Evolutionary conservation across 2,113 vertebrate genomes (phyloP).

Genomic region (Xenopus borealis): DNA sequence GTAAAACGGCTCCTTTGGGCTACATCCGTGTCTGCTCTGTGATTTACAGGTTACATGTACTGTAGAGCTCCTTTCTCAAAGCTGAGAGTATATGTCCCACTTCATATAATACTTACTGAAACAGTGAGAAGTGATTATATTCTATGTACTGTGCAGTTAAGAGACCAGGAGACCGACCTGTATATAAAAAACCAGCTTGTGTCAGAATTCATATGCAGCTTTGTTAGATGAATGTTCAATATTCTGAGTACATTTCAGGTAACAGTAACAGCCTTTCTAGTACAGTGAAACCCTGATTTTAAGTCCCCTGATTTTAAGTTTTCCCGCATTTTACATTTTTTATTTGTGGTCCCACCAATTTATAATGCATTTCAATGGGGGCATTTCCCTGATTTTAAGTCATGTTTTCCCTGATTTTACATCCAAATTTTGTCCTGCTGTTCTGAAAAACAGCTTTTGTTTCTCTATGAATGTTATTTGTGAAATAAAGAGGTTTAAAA

Average conservation of each 20-base stretch:
- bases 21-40: slow-evolving; percentile 35
- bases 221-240: slow-evolving; percentile 4
- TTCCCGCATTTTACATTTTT: no score
- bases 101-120: slow-evolving; percentile 27
- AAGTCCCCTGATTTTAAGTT: no score
- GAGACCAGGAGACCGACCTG: not conserved
- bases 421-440: no score
- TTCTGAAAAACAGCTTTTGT: no score
- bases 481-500: no score
- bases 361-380: no score
- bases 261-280: no score
- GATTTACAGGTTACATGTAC: slow-evolving; percentile 35
- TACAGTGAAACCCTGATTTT: no score
- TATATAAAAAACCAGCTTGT: slow-evolving; percentile 1
- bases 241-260: not conserved
- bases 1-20: slow-evolving; percentile 42
- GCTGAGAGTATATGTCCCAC: slow-evolving; percentile 35
- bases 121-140: slow-evolving; percentile 29
- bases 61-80: slow-evolving; percentile 31
- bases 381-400: no score
- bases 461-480: no score
- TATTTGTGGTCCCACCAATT: no score
- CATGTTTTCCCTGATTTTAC: no score
- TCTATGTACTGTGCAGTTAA: slow-evolving; percentile 19
- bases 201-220: slow-evolving; percentile 15